Evolutionary conservation across 2,797 vertebrate genomes (phyloP), one percentile per base, ranked within the genome.

Genomic region (Lates japonicus): DNA sequence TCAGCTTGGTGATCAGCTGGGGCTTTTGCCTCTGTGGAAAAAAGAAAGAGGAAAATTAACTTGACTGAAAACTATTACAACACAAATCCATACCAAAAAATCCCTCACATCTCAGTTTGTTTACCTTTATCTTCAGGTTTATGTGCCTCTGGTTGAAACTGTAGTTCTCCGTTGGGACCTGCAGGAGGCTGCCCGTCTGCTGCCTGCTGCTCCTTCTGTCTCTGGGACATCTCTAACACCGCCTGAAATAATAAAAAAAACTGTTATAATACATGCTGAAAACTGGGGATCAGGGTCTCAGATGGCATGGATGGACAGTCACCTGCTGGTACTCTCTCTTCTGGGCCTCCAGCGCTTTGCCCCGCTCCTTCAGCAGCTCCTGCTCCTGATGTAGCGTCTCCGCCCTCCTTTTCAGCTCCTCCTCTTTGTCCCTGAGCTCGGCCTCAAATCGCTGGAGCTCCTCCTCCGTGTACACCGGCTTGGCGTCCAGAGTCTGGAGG

Each of bases 321-420:
- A 98, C 97, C 97, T 98, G 97, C 74, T 98, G 96, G 85, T 97
- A 97, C 84, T 98, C 97, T 51, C 92, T 95, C 92, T 96, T 96
- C 92, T 98, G 97, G 12, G 95, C 97, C 87, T 98, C 96, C 76
- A 98, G 93, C 29, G 96, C 96, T 87, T 96, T 96, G 69, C 95
- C 94, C 49, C 95, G 58, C 90, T 96, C 96, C 74, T 76, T 93
- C 64, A 96, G 94, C 81, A 95, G 79, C 51, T 96, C 95, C 94
- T 95, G 97, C 93, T 96, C 95, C 80, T 96, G 93, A 20, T 22
- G 92, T 52, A 96, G 93, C 2, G 82, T 88, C 83, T 95, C 96
- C 0, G 94, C 96, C 86, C 92, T 95, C 82, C 94, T 95, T 48
- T 94, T 95, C 12, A 98, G 94, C 90, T 97, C 95, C 7, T 95